Base-by-base conservation (phyloP, 1,140 invertebrate species). In the Hydropsyche tenuis region DNA sequence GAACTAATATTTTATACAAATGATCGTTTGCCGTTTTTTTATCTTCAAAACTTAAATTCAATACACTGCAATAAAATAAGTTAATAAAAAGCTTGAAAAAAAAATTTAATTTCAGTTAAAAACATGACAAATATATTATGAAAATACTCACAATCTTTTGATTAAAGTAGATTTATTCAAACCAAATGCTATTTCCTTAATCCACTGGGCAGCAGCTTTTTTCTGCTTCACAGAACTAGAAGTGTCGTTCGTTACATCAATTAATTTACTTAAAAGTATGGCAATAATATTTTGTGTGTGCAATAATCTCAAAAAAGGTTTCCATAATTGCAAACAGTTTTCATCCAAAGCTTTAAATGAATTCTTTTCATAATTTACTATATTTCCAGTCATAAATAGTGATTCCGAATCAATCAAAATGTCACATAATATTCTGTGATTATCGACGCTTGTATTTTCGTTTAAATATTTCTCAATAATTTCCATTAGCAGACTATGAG, bases 151-250 rank as follows among this genome's bases (percentile, higher is more conserved):
- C 63, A 43, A 18, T 43, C 0, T 6, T 43, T 43, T 42, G 14
- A 16, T 12, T 20, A 45, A 43, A 0, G 6, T 43, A 51, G 2
- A 68, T 51, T 85, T 88, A 37, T 81, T 64, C 22, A 87, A 81
- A 45, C 85, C 82, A 43, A 81, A 79, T 20, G 83, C 79, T 75
- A 89, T 86, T 73, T 85, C 80, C 65, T 81, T 84, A 7, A 87
- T 79, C 88, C 88, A 89, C 51, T 87, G 78, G 25, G 87, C 83
- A 69, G 86, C 85, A 23, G 86, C 78, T n/a, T 79, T 75, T 73
- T 81, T 81, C 77, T 79, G 87, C 20, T 80, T 53, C 4, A 76
- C 75, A 62, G 78, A 75, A 70, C 79, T 78, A 63, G 82, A 78
- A 68, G 81, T 78, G 73, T 78, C 78, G 74, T 86, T 76, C 23